Evolutionary conservation across 2,888 invertebrate species (phyloP), one percentile per base, ranked within the genome.

Genomic region (Formica aserva): DNA sequence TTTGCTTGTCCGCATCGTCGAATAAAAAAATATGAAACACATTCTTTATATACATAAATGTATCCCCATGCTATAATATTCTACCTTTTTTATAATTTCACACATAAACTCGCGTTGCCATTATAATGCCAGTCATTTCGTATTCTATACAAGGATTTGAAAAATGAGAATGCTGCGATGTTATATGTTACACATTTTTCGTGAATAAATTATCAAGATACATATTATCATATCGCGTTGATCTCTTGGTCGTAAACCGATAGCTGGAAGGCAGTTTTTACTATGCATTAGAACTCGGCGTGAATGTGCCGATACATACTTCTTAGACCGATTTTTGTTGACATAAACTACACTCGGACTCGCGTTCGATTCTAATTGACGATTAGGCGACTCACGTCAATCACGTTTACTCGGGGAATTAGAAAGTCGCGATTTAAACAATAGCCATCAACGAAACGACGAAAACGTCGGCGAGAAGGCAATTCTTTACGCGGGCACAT

Each of bases 381-480:
- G 74, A 75, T 63, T 26, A 45, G 6, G 41, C 9, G 63, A 29
- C 15, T 22, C 45, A 22, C 22, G 75, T 63, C 48, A 22, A 76
- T 65, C 65, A 48, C 75, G 45, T 35, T 75, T 75, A 65, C 35
- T 52, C 48, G 52, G 35, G 11, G 38, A 76, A 76, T 76, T 76
- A 35, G 65, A 52, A 52, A 66, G 38, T 6, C 55, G 13, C 52
- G 67, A 76, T 76, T 66, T 38, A 76, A 76, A 67, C 66, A 66
- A 76, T 52, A 18, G 29, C n/a, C 41, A 29, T 62, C 38, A 66
- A 38, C 76, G 13, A 65, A 63, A 63, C 63, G 45, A 75, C 18
- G 13, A 45, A 32, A 48, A 15, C 13, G 75, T 63, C 75, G 65
- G 3, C 22, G 9, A 18, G 26, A 76, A 52, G n/a, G 48, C 18